A percentile compares a stretch with the other conserved stretches of the same genome.
Conservation (phyloP, 1,140 invertebrate species). For the Caenorhabditis inopinata region DNA sequence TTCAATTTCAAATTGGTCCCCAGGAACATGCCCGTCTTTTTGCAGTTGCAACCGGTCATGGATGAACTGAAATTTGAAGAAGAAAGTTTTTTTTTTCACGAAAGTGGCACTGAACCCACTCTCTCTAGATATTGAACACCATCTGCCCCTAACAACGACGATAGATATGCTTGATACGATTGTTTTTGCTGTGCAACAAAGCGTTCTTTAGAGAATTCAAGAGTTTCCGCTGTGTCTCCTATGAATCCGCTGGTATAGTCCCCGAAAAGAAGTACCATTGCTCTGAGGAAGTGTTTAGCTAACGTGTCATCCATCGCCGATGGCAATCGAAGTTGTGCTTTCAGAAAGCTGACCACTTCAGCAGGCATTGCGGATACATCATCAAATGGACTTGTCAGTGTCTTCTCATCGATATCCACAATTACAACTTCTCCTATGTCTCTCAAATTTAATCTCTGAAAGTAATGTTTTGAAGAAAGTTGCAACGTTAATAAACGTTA, state of each 20-base stretch:
- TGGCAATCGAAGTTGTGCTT: not conserved
- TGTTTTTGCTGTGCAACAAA: slow-evolving; percentile 54
- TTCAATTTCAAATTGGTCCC: slow-evolving; percentile 58
- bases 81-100: slow-evolving; percentile 39
- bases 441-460: not conserved
- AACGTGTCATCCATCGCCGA: slow-evolving; percentile 25
- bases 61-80: slow-evolving; percentile 50
- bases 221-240: not conserved
- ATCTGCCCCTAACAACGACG: slow-evolving; percentile 55
- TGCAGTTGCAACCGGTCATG: slow-evolving; percentile 53
- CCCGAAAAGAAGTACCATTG: not conserved
- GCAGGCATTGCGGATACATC: slow-evolving; percentile 40
- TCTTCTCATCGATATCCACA: slow-evolving; percentile 50
- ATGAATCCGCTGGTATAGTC: slow-evolving; percentile 13
- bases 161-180: slow-evolving; percentile 52
- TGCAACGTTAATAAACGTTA: no score
- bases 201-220: slow-evolving; percentile 47
- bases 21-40: slow-evolving; percentile 51
- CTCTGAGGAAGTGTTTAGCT: not conserved
- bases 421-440: slow-evolving; percentile 51
- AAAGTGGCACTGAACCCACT: slow-evolving; percentile 44
- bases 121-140: slow-evolving; percentile 62
- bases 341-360: slow-evolving; percentile 40
- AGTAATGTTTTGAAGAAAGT: not conserved
- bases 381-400: slow-evolving; percentile 39